Evolutionary conservation across 2,113 vertebrate species (phyloP).

Genomic region (Rissa tridactyla): DNA sequence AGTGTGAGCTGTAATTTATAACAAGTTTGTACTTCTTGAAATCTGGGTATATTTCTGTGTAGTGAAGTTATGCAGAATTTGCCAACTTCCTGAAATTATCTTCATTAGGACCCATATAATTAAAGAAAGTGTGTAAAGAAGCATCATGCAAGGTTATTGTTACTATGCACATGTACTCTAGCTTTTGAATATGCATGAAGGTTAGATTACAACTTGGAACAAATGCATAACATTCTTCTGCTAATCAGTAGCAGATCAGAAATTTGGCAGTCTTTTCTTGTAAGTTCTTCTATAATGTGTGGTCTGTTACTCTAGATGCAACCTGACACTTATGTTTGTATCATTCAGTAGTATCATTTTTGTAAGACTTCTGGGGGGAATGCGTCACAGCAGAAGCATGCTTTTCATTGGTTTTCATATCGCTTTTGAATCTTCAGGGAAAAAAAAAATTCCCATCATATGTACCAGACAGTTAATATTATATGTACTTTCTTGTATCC

Average conservation of each 20-base stretch:
- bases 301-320: slow-evolving; percentile 70
- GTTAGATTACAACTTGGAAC: slow-evolving; percentile 65
- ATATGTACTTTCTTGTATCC: background rate
- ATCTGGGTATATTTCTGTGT: background rate
- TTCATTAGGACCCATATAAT: background rate
- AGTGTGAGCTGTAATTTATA: background rate
- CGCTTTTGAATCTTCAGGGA: background rate
- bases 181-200: slow-evolving; percentile 57
- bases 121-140: background rate
- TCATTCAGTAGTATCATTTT: slow-evolving; percentile 61
- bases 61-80: background rate
- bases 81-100: slow-evolving; percentile 21
- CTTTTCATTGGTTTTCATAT: slow-evolving; percentile 41
- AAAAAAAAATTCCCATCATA: background rate
- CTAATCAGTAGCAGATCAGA: slow-evolving; percentile 71
- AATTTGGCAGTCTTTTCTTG: slow-evolving; percentile 62
- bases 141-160: background rate
- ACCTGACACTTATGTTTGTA: slow-evolving; percentile 67
- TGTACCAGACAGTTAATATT: background rate
- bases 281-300: slow-evolving; percentile 65
- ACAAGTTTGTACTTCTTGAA: background rate
- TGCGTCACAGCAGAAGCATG: slow-evolving; percentile 6
- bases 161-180: background rate
- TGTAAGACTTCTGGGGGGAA: slow-evolving; percentile 47
- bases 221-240: slow-evolving; percentile 66